Evolutionary conservation across 1,140 invertebrate species (phyloP).

Genomic region (Drosophila sechellia): DNA sequence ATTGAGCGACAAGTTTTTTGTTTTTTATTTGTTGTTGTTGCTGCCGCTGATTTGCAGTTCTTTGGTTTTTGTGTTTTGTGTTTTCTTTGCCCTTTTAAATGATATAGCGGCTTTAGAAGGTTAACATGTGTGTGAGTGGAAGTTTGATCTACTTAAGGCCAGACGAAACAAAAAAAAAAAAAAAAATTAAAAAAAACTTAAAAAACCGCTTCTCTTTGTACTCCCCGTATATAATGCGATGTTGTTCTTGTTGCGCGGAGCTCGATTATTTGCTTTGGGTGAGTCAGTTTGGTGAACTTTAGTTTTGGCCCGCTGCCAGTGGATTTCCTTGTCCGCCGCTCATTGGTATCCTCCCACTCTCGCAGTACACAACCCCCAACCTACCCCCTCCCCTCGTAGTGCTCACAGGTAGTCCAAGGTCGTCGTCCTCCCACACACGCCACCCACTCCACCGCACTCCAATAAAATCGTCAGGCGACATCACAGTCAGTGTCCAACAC

Average conservation of each 20-base stretch:
- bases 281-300: conserved; percentile 46
- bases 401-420: conserved; percentile 54
- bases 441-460: conserved; percentile 1
- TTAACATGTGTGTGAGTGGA: conserved; percentile 8
- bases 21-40: conserved; percentile 9
- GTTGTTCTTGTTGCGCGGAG: background rate
- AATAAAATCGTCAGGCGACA: conserved; percentile 24
- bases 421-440: conserved; percentile 67
- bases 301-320: conserved; percentile 35
- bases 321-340: conserved; percentile 10
- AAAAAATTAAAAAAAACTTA: background rate
- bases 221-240: background rate
- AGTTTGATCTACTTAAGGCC: conserved; percentile 35
- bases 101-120: conserved; percentile 27
- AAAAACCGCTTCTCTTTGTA: conserved; percentile 9
- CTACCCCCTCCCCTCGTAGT: background rate
- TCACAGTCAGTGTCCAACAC: conserved; percentile 6
- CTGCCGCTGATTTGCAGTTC: conserved; percentile 23
- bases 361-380: background rate
- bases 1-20: conserved; percentile 27
- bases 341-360: conserved; percentile 1
- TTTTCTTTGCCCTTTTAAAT: conserved; percentile 34
- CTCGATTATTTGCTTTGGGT: conserved; percentile 16
- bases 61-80: conserved; percentile 15
- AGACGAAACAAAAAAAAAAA: conserved; percentile 5